Evolutionary conservation across 2,888 invertebrate genomes (phyloP).

Genomic region (Drosophila paranaensis): DNA sequence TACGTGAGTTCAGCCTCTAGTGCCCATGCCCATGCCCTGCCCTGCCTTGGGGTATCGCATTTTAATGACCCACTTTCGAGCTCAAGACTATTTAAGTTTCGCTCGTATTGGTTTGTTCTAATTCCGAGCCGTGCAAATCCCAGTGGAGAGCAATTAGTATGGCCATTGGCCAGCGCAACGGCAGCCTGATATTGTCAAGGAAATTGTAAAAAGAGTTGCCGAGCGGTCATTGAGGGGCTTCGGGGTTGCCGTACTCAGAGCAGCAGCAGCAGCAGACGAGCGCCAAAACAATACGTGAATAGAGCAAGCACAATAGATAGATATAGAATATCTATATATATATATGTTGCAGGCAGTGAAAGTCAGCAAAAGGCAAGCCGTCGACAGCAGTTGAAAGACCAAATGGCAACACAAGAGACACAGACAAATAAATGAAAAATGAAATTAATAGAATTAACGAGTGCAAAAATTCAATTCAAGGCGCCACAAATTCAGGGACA

Average conservation of each 20-base stretch:
- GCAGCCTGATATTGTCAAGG: constrained; percentile 48
- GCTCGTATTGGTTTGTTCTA: constrained; percentile 80
- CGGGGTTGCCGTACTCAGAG: constrained; percentile 39
- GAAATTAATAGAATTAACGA: constrained; percentile 74
- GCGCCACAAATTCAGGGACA: constrained; percentile 51
- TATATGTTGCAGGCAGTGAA: constrained; percentile 55
- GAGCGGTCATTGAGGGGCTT: constrained; percentile 49
- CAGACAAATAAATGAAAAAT: constrained; percentile 60
- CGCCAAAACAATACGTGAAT: too few relatives aligned
- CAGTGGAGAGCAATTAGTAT: constrained; percentile 70
- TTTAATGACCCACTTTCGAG: constrained; percentile 83
- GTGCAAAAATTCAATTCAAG: constrained; percentile 64
- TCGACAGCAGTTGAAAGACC: constrained; percentile 32
- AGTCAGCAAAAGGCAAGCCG: constrained; percentile 59
- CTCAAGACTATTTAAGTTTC: constrained; percentile 78
- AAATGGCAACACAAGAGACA: constrained; percentile 28
- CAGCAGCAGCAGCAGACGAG: not conserved
- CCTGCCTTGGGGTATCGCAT: constrained; percentile 64
- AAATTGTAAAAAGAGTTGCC: constrained; percentile 52
- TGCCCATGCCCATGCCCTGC: constrained; percentile 11
- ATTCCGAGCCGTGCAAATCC: constrained; percentile 70
- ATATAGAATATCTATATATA: not conserved
- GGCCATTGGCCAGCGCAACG: constrained; percentile 21
- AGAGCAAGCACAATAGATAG: constrained; percentile 4
- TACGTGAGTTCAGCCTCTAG: constrained; percentile 10